These are phyloP conservation scores for Drosophila pachea DNA, from an alignment of 1,140 invertebrate species.

Conservation along the genomic window DNA sequence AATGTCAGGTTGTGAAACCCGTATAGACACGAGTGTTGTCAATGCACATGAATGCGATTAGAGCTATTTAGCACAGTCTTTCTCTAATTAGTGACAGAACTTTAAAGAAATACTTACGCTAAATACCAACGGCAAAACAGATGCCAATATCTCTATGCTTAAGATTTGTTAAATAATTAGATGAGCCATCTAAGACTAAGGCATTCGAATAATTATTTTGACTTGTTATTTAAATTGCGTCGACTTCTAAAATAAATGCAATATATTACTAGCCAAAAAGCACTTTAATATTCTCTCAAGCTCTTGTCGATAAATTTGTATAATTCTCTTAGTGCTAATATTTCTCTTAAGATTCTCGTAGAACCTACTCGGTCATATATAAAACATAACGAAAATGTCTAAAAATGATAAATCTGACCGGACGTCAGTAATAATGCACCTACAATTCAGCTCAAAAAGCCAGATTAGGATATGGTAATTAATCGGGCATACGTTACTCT, in stretches of 20 bases:
- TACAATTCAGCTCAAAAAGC: too few species aligned
- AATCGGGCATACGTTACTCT: conserved; percentile 22
- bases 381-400: conserved; percentile 14
- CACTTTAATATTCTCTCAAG: too few species aligned
- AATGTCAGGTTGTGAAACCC: conserved; percentile 25
- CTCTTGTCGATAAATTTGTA: too few species aligned
- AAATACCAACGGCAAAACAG: conserved; percentile 60
- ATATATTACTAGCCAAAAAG: too few species aligned
- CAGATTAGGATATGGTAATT: background rate
- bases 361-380: too few species aligned
- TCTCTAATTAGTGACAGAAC: conserved; percentile 59
- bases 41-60: conserved; percentile 31
- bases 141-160: conserved; percentile 36
- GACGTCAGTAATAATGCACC: conserved; percentile 9
- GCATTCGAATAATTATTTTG: too few species aligned
- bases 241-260: too few species aligned
- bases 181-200: too few species aligned
- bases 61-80: conserved; percentile 67
- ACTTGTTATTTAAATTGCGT: too few species aligned
- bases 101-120: conserved; percentile 54
- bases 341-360: too few species aligned
- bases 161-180: too few species aligned
- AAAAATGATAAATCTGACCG: conserved; percentile 9
- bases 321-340: too few species aligned
- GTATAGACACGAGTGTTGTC: conserved; percentile 2